These are phyloP conservation scores for Vandiemenella viatica DNA, from an alignment of 2,888 invertebrate species.

Conservation along the genomic window DNA sequence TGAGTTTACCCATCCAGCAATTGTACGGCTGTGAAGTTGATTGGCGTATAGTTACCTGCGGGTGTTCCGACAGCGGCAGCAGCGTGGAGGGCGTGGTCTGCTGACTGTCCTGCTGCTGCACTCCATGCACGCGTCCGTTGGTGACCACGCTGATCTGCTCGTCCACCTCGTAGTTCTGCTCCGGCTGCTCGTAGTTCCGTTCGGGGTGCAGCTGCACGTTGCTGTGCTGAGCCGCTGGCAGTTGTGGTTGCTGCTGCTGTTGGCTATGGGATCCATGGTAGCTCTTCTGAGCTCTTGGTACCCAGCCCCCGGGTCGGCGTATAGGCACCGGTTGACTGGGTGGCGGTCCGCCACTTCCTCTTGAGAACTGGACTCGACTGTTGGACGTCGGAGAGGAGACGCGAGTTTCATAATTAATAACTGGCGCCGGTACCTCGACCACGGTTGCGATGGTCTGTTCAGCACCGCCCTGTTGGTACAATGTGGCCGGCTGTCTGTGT, in stretches of 20 bases:
- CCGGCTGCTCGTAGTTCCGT: constrained; percentile 36
- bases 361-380: constrained; percentile 17
- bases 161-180: constrained; percentile 66
- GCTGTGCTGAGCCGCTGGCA: too few relatives aligned
- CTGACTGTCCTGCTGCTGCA: too few relatives aligned
- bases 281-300: constrained; percentile 24
- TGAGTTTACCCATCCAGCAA: too few relatives aligned
- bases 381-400: constrained; percentile 17
- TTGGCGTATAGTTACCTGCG: too few relatives aligned
- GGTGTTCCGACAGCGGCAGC: constrained; percentile 6
- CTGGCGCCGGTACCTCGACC: background rate
- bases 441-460: background rate
- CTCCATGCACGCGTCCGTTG: constrained; percentile 60
- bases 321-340: constrained; percentile 4
- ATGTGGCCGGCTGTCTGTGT: background rate
- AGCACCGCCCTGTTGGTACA: constrained; percentile 4
- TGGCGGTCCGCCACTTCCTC: constrained; percentile 17
- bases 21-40: too few relatives aligned
- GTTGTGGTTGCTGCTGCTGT: too few relatives aligned
- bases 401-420: constrained; percentile 17
- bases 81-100: constrained; percentile 15
- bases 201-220: too few relatives aligned
- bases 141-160: constrained; percentile 60
- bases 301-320: background rate
- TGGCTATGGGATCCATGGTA: constrained; percentile 19